Evolutionary conservation across 2,113 vertebrate species (phyloP), one percentile per base, ranked within the genome.

Genomic region (Anseranas semipalmata): DNA sequence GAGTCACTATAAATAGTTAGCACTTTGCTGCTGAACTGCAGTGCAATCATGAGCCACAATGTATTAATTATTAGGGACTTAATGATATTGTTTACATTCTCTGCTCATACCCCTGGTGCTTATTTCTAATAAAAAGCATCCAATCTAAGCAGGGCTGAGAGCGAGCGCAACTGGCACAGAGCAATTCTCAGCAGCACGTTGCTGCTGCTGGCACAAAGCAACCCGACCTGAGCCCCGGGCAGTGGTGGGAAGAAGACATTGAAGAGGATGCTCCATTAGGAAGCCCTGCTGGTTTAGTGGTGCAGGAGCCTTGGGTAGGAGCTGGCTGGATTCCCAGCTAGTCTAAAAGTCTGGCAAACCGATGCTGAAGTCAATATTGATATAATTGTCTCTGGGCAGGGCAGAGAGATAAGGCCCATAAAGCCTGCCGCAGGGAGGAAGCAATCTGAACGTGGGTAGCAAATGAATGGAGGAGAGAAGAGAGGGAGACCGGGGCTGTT

Each of bases 71-170:
- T 87, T 85, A 91, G 81, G 52, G 81, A 52, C 81, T 96, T 93
- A 73, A 82, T 71, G n/a, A 77, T 24, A 45, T 75, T 94, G 91
- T 97, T 96, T 93, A 89, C 89, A 85, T 91, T 91, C 91, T 93
- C 81, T 87, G 80, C 94, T 92, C 85, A 85, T 92, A 87, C 80
- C 89, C 89, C 65, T 30, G 35, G 68, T 96, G 87, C 87, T 91
- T 78, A 85, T 96, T 92, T 63, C 94, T 95, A 89, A 93, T 90
- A 62, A 94, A 96, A 95, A 94, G 43, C 95, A 95, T 89, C 60
- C 84, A 85, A 72, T 73, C 35, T 89, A 87, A 89, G 91, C 77
- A 59, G 89, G 72, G 58, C 87, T 66, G 77, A 48, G 95, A 89
- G 86, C 19, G 37, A 74, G 33, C 10, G 32, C 2, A 19, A 70